These are phyloP conservation scores for Sceliomorpha sp. DNA, from an alignment of 2,888 invertebrate genomes.

Conservation along the genomic window DNA sequence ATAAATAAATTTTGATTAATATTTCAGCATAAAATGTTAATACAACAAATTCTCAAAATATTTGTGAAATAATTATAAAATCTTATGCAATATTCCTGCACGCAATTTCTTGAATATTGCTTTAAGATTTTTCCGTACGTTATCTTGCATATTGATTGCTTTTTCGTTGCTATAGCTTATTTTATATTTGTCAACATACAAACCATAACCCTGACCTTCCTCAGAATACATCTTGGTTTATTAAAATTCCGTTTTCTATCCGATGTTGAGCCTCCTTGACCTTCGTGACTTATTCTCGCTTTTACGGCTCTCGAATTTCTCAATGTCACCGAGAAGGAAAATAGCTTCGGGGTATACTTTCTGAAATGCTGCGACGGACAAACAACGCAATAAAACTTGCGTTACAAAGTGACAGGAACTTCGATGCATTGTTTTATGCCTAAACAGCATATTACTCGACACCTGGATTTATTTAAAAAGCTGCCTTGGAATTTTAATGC, in stretches of 20 bases:
- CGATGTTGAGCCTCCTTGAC: conserved; percentile 36
- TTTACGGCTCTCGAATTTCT: conserved; percentile 52
- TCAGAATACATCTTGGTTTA: conserved; percentile 51
- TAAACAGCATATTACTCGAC: too few species aligned
- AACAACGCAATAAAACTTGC: conserved; percentile 5
- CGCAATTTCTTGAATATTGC: too few species aligned
- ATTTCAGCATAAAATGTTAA: too few species aligned
- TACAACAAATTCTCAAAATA: too few species aligned
- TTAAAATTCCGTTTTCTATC: conserved; percentile 53
- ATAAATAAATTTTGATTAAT: too few species aligned
- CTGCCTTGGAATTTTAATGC: background rate
- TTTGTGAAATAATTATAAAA: too few species aligned
- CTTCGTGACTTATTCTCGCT: conserved; percentile 51
- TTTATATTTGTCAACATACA: conserved; percentile 27
- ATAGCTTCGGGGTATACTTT: conserved; percentile 29
- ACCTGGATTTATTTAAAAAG: too few species aligned
- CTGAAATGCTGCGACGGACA: conserved; percentile 26
- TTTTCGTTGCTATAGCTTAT: too few species aligned
- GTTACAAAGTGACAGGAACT: conserved; percentile 1
- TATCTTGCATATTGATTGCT: too few species aligned
- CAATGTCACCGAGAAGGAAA: conserved; percentile 33
- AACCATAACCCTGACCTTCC: conserved; percentile 37
- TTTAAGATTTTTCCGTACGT: too few species aligned
- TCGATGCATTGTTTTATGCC: background rate
- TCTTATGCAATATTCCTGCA: too few species aligned